Evolutionary conservation across 1,140 invertebrate genomes (phyloP), one percentile per base, ranked within the genome.

Genomic region (Brachionus koreanus): DNA sequence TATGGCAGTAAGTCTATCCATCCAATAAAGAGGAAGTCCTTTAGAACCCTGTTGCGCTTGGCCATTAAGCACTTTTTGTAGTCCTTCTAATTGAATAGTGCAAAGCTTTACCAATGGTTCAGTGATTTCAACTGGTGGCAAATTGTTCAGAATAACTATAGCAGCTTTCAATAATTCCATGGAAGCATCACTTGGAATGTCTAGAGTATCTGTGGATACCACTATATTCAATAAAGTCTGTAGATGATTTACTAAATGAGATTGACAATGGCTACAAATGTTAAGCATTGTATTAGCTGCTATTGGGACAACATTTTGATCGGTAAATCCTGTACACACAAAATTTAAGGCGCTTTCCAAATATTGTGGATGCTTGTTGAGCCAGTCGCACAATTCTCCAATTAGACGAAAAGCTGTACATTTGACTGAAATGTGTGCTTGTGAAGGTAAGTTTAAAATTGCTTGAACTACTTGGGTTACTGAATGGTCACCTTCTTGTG

Each of bases 341-440:
- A 57, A 76, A 29, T 77, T 65, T 6, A 83, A 16, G 19, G 74
- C 74, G 33, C 25, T 42, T 12, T 75, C 91, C 85, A 96, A 87
- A 33, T 92, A 92, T 82, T 92, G 91, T 0, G 93, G 91, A 90
- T 98, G 94, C 87, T 91, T 91, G 85, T 96, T 93, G 49, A 98
- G 93, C 97, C 97, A 99, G 86, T 98, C 95, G 85, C 94, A 93
- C 19, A 98, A 90, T 89, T 97, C 95, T 5, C 95, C 96, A 37
- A 98, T 89, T 13, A 99, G 89, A 83, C 94, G 90, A 67, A 97
- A 92, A 84, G 94, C 94, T 0, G 96, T 97, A 85, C 94, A 92
- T 65, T 93, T 90, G 0, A 98, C 93, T 9, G 94, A 94, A 65
- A 95, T 90, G 86, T 98, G 96, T 0, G 93, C 93, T 75, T 92